Base-by-base conservation (phyloP, 1,140 invertebrate genomes). In the Papilio polyxenes region DNA sequence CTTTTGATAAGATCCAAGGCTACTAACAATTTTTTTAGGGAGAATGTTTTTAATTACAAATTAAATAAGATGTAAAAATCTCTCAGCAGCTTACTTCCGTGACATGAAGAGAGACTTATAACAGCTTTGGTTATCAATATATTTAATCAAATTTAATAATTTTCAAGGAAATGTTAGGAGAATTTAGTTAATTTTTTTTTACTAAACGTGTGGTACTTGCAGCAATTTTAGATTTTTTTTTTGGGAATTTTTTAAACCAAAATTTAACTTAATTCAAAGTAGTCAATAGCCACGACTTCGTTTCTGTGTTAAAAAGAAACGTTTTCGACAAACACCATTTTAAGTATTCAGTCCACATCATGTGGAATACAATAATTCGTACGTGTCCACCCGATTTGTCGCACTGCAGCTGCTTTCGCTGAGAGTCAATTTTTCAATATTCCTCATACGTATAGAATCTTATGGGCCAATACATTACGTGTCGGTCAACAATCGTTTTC, bases 311-410 rank as follows among this genome's bases (percentile, higher is more conserved):
- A 17, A 48, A 48, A n/a, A 23, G 49, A 84, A 83, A 81, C 80
- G 82, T 82, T 87, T 81, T 85, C 82, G 84, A 87, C 87, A 90
- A 92, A 89, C 89, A 88, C 85, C 87, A 89, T 91, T 89, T 85
- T 72, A 37, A 81, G 86, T 88, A 89, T 90, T 90, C 87, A 76
- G 82, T 85, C 82, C 89, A 89, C 85, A 88, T 77, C 83, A 83
- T 86, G 78, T 85, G 82, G 89, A 91, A 90, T 90, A 91, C 90
- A 93, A 92, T 92, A 93, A 92, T 92, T 88, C 86, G 88, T 85
- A 92, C 89, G 89, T 93, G 89, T 91, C 88, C 87, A 89, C 87
- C 83, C 89, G 87, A 90, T 90, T 92, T 93, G 89, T 90, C 90
- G 90, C 88, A 91, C 84, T 91, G 91, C 90, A 93, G 88, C 84